Conservation (phyloP, 2,888 invertebrate species). For the Cosmopolites sordidus region DNA sequence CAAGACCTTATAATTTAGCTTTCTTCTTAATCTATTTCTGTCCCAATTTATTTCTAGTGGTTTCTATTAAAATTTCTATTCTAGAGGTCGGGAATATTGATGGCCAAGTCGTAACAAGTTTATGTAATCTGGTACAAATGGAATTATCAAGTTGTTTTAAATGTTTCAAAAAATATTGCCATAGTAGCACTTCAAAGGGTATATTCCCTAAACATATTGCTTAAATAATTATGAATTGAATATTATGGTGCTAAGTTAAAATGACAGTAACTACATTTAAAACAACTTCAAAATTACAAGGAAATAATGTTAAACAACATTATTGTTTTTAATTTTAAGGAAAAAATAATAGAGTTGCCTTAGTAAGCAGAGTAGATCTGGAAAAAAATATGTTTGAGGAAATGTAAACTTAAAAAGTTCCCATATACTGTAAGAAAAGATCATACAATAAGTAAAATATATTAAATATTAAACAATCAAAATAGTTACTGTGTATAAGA, state of each 20-base stretch:
- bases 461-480: too few species aligned
- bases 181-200: neutral
- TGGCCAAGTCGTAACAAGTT: too few species aligned
- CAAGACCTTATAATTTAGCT: too few species aligned
- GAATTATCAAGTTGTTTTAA: constrained; percentile 1
- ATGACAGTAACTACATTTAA: neutral
- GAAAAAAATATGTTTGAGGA: neutral
- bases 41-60: too few species aligned
- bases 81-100: too few species aligned
- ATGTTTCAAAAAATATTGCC: neutral
- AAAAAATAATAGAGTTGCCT: constrained; percentile 1
- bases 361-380: neutral
- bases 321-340: neutral
- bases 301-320: neutral
- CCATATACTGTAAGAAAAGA: too few species aligned
- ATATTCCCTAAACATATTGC: neutral
- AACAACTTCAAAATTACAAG: neutral
- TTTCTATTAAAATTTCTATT: too few species aligned
- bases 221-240: neutral
- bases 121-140: neutral
- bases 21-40: too few species aligned
- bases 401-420: too few species aligned
- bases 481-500: too few species aligned
- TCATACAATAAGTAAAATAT: too few species aligned
- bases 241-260: neutral